Conservation (phyloP, 2,888 invertebrate species). For the Mycalesis mineus region DNA sequence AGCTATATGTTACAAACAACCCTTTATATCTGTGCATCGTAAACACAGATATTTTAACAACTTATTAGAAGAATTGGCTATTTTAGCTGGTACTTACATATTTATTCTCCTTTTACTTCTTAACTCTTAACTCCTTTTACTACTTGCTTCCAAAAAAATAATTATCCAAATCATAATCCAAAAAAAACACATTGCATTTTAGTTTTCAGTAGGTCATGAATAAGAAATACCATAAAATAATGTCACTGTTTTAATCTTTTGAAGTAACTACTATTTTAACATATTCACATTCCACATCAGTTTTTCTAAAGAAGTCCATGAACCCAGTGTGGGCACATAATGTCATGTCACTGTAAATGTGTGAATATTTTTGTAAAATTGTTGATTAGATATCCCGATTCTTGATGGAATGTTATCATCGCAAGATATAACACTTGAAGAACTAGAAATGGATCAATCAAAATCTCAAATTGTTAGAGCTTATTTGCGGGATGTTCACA, state of each 20-base stretch:
- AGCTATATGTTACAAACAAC: neutral
- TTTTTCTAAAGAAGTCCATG: too few species aligned
- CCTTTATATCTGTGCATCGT: neutral
- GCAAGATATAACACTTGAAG: constrained; percentile 27
- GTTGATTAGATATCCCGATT: constrained; percentile 27
- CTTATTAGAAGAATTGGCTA: constrained; percentile 12
- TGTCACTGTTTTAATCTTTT: too few species aligned
- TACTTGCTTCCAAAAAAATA: too few species aligned
- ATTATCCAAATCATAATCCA: too few species aligned
- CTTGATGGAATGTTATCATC: constrained; percentile 12
- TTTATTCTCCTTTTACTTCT: neutral
- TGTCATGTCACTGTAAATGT: too few species aligned
- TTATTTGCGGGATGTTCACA: constrained; percentile 28
- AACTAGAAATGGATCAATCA: constrained; percentile 27
- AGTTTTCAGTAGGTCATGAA: too few species aligned
- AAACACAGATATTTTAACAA: neutral
- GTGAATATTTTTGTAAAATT: neutral
- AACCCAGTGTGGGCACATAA: too few species aligned
- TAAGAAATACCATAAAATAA: too few species aligned
- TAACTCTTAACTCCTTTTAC: too few species aligned
- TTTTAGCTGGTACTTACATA: constrained; percentile 4
- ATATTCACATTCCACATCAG: too few species aligned
- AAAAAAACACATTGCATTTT: too few species aligned
- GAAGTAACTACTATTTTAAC: too few species aligned
- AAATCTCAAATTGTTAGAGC: constrained; percentile 26